A percentile compares a stretch with the other conserved stretches of the same genome.
phyloP scores from a whole-genome alignment of 2,888 invertebrate species.

The Norana najaformis region DNA sequence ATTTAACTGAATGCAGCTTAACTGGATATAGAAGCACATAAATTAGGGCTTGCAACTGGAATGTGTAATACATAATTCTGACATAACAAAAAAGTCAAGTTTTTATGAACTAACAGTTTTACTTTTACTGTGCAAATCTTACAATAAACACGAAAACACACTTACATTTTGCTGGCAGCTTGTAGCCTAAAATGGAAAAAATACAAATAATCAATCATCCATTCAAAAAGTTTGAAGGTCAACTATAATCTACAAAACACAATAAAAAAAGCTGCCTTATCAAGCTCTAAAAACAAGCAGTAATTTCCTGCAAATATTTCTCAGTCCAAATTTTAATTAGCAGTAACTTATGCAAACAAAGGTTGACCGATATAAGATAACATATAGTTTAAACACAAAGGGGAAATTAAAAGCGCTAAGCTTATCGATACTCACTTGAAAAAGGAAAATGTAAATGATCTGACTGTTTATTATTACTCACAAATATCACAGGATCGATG shows the following conservation, averaged over 20 bases:
- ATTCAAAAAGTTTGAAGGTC: too few relatives aligned
- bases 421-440: too few relatives aligned
- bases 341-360: not conserved
- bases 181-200: conserved; percentile 66
- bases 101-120: not conserved
- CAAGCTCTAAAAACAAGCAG: not conserved
- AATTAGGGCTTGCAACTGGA: too few relatives aligned
- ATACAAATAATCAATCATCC: not conserved
- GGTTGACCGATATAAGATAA: not conserved
- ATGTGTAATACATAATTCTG: too few relatives aligned
- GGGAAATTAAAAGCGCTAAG: not conserved
- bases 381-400: not conserved
- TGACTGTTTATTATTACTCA: too few relatives aligned
- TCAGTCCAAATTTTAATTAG: too few relatives aligned
- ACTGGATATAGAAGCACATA: too few relatives aligned
- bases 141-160: not conserved
- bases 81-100: not conserved
- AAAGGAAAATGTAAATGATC: too few relatives aligned
- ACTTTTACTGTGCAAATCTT: not conserved
- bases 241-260: not conserved
- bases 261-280: too few relatives aligned
- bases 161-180: conserved; percentile 82
- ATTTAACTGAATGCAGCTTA: too few relatives aligned
- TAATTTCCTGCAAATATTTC: not conserved
- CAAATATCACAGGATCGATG: too few relatives aligned